Evolutionary conservation across 2,797 vertebrate species (phyloP), one percentile per base, ranked within the genome.

Genomic region (Iguana delicatissima): DNA sequence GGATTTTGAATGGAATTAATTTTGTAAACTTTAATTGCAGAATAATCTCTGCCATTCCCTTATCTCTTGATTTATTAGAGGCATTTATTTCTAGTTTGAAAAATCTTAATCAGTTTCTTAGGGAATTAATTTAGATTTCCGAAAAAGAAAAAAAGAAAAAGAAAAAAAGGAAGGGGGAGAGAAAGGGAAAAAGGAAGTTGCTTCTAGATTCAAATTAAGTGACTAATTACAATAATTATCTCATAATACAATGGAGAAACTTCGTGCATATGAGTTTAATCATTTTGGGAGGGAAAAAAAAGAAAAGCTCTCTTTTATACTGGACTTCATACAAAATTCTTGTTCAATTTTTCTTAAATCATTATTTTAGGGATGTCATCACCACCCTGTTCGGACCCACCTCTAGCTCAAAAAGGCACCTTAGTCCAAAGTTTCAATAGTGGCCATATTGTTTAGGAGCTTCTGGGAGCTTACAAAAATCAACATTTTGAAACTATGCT

Each of bases 201-300:
- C 93, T 96, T 96, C 95, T 96, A 95, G 96, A 96, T 96, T 97
- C 96, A 96, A 96, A 97, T 96, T 94, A 97, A 96, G 96, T 92
- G 92, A 93, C 96, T 97, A 97, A 97, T 97, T 97, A 93, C 95
- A 96, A 95, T 96, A 97, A 97, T 97, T 97, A 96, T 96, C 95
- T 96, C 92, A 94, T 94, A 93, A 96, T 94, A 96, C 96, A 89
- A 96, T 96, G 96, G 89, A 94, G 95, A 95, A 97, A 97, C 92
- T 95, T 96, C 90, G 83, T 95, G 92, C 90, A 91, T 94, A 90
- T 67, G 90, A 95, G 91, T 74, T 92, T 59, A 96, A 94, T 89
- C 93, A 91, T 96, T 96, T 94, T 42, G n/a, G 88, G 88, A 9
- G 84, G 92, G 29, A 93, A 22, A 32, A 94, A 85, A 94, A 93